A percentile compares a stretch with the other conserved stretches of the same genome.
phyloP scores from a whole-genome alignment of 2,888 invertebrate species.

The Rhamnusium bicolor region DNA sequence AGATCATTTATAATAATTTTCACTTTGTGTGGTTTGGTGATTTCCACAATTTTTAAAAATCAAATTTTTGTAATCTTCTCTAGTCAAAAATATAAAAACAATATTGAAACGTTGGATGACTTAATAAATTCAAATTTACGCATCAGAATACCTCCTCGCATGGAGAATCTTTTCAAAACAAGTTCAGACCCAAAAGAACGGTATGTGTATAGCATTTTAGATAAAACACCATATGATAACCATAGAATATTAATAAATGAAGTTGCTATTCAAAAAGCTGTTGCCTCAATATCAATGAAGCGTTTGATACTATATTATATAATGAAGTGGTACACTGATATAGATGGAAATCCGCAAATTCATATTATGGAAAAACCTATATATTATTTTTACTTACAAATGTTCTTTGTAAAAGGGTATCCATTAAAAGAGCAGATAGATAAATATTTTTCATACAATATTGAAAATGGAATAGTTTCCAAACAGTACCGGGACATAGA shows the following conservation, averaged over 20 bases:
- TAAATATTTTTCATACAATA: not conserved
- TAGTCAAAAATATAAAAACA: not conserved
- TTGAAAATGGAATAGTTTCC: not conserved
- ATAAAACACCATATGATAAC: not conserved
- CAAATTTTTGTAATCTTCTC: slow-evolving; percentile 10
- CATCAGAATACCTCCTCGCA: not conserved
- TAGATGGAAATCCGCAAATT: not conserved
- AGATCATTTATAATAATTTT: not conserved
- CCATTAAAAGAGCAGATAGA: slow-evolving; percentile 12
- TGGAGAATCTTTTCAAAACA: not conserved
- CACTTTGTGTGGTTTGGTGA: not conserved
- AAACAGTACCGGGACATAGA: not conserved
- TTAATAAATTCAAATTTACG: slow-evolving; percentile 2
- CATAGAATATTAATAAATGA: not conserved
- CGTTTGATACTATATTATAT: not conserved
- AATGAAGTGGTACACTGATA: not conserved
- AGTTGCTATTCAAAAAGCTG: not conserved
- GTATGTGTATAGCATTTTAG: not conserved
- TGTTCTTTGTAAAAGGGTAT: slow-evolving; percentile 15
- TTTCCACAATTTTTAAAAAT: slow-evolving; percentile 9
- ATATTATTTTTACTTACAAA: not conserved
- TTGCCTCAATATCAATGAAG: not conserved
- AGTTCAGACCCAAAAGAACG: not conserved
- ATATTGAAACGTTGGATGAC: slow-evolving; percentile 11
- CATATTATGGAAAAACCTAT: not conserved